phyloP scores from a whole-genome alignment of 2,797 vertebrate species.

The Babyrousa celebensis region DNA sequence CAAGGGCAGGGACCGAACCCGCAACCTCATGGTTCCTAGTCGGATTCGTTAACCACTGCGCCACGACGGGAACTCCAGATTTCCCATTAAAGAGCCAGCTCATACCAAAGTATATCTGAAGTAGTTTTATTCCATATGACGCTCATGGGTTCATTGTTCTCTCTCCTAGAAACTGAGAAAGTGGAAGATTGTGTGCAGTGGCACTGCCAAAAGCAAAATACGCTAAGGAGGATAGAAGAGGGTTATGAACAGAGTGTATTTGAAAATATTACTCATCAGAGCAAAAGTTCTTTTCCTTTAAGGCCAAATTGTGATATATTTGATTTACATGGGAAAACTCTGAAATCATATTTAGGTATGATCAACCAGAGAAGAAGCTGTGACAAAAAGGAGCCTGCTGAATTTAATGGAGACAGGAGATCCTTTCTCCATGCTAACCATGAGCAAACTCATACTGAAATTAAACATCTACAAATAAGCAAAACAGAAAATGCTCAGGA shows the following conservation, averaged over 20 bases:
- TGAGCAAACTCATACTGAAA: conserved; percentile 78
- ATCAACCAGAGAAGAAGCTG: background rate
- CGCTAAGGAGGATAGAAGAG: background rate
- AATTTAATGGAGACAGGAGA: background rate
- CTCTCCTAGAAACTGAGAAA: background rate
- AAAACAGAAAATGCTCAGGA: conserved; percentile 73
- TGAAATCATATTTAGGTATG: background rate
- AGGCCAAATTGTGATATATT: background rate
- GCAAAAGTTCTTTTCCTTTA: background rate
- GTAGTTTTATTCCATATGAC: background rate
- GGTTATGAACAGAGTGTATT: background rate
- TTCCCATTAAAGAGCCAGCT: conserved; percentile 2
- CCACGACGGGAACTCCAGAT: no score
- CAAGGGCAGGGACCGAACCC: no score
- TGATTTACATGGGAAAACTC: background rate
- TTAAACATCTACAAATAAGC: conserved; percentile 77
- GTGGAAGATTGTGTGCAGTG: background rate
- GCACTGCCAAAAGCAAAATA: background rate
- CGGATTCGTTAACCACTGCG: no score
- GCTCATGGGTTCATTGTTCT: background rate
- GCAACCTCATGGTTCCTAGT: no score
- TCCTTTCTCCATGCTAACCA: conserved; percentile 57
- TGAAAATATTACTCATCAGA: background rate
- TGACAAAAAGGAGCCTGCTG: conserved; percentile 53
- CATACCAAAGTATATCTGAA: background rate